A percentile compares a stretch with the other conserved stretches of the same genome.
Conservation (phyloP, 1,140 invertebrate species). For the Bombus waltoni region DNA sequence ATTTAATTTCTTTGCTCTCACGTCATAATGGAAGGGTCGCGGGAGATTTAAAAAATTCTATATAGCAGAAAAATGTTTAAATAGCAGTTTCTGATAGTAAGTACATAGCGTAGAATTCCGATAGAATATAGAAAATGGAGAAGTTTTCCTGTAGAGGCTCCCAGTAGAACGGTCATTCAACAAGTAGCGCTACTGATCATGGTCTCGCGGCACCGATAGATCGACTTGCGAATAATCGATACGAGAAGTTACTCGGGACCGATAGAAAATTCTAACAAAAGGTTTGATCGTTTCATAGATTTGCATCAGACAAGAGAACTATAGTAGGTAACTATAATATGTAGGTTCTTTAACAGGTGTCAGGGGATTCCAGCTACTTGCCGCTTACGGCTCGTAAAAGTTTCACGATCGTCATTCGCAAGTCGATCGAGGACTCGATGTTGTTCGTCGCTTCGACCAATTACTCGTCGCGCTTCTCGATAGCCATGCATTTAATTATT, state of each 20-base stretch:
- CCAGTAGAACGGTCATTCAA: background rate
- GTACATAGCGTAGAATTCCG: no score
- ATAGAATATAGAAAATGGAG: background rate
- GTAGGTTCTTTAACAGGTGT: slow-evolving; percentile 16
- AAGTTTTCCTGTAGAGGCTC: background rate
- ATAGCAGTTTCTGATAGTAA: background rate
- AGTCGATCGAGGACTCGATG: background rate
- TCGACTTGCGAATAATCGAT: background rate
- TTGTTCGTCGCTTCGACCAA: background rate
- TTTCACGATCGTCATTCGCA: background rate
- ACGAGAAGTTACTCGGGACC: background rate
- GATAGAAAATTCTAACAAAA: background rate
- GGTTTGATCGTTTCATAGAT: no score
- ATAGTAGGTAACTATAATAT: no score
- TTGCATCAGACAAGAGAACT: no score
- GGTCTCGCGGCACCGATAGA: accelerated
- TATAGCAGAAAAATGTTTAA: background rate
- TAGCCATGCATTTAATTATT: slow-evolving; percentile 39
- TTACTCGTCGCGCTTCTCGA: background rate
- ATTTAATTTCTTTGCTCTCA: no score
- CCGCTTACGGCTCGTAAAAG: background rate
- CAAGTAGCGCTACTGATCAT: no score
- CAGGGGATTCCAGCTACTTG: background rate
- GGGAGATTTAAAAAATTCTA: background rate
- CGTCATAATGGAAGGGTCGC: no score